Evolutionary conservation across 2,113 vertebrate genomes (phyloP), one percentile per base, ranked within the genome.

Genomic region (Vidua macroura): DNA sequence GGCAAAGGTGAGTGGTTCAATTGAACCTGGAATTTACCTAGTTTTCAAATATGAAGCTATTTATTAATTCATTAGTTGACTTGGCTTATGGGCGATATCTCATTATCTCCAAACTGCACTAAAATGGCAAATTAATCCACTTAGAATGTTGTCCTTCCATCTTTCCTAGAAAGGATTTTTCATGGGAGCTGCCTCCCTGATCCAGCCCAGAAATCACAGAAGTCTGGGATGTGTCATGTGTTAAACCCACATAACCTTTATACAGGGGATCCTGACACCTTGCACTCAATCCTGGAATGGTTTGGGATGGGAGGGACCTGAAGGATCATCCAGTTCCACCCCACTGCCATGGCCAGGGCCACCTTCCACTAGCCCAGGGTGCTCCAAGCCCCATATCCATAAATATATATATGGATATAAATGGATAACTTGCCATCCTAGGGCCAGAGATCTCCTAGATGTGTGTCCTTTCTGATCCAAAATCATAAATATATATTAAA

Each of bases 31-130:
- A 53, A 35, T 37, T 35, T 27, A 39, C 13, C 25, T 30, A 33
- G 15, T 13, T 62, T 76, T 63, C 35, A 73, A 48, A 56, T 8
- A 10, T 17, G 13, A 11, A 35, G 3, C 7, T 76, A 13, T 41
- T 72, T 6, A 17, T 46, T 73, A 20, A 48, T 23, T 24, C 3
- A 2, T 55, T 33, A 22, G 22, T 46, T 63, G 4, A 37, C 15
- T 35, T 43, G 67, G 11, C 16, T 62, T n/a, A 6, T 37, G 33
- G 39, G 10, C 0, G 1, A 5, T 12, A 8, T 4, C 5, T 72
- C 11, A 2, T 44, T 31, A 28, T n/a, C 33, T 46, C 33, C 33
- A 73, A 55, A 55, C 11, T 14, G 58, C 39, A 31, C 21, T 37
- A 25, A 46, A 83, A 53, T 14, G 37, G 33, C 27, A 46, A 33